Base-by-base conservation (phyloP, 2,113 vertebrate species). In the Oreochromis niloticus region DNA sequence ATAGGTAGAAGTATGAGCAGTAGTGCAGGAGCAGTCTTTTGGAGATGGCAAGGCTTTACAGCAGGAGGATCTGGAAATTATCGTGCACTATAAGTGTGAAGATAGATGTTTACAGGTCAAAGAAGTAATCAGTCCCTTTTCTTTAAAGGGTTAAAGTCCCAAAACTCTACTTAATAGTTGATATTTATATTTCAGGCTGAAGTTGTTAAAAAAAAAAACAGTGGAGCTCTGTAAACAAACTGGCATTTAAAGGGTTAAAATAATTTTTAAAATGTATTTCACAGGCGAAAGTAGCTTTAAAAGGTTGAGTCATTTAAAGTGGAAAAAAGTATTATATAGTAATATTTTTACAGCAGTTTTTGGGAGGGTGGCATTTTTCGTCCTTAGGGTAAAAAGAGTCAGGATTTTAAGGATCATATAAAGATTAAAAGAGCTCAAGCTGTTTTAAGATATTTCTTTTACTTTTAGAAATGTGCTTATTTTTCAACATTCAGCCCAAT, bases 311-410 rank as follows among this genome's bases (percentile, higher is more conserved):
- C 30, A 34, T 34, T 61, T 34, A 34, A 63, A 63, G 30, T 63
- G 16, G 3, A 36, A 63, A 63, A 63, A 4, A n/a, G 2, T 2
- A 36, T 36, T 63, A 36, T 36, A 63, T 0, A 63, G 17, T 63
- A 36, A 7, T 63, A 1, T 0, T 63, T 63, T 36, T 63, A 36
- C 17, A 0, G 1, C 32, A 7, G 61, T 66, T 66, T 66, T 66
- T 0, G 61, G 17, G 0, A 66, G 2, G 1, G 6, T n/a, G 61
- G 4, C 17, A 63, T 63, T 63, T 63, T 63, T n/a, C 32, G n/a
- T 63, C 17, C 17, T 4, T n/a, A 12, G 59, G 32, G 32, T 12
- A 63, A 36, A 59, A 59, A 12, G 9, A 36, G 32, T 63, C 32
- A 63, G 32, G 32, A 63, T 4, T 63, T 63, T 63, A 63, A 63